Conservation (phyloP, 2,797 vertebrate species). For the Manis crassicaudata region DNA sequence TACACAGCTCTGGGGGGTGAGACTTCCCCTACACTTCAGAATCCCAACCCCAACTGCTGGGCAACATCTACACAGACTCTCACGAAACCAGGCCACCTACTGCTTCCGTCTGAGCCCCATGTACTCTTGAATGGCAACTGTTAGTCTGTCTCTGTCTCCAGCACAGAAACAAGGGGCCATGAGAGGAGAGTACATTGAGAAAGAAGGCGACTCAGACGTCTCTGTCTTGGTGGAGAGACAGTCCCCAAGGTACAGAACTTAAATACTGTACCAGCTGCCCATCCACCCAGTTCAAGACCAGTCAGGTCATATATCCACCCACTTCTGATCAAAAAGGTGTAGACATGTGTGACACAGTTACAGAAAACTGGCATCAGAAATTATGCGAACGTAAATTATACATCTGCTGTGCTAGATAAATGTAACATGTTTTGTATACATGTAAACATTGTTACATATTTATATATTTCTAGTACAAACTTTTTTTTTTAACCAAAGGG, state of each 20-base stretch:
- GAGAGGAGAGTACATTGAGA: not conserved
- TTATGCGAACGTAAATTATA: not conserved
- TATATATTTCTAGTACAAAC: not conserved
- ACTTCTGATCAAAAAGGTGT: not conserved
- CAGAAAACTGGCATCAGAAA: slow-evolving; percentile 4
- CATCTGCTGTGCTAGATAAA: not conserved
- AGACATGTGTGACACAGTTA: not conserved
- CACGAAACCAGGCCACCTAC: not conserved
- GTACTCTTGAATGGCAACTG: not conserved
- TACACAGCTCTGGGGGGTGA: not conserved
- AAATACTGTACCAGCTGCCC: not conserved
- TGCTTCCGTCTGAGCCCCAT: not conserved
- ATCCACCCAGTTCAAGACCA: not conserved
- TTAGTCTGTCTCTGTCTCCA: not conserved
- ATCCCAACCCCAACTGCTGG: not conserved
- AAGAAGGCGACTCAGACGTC: too few species aligned
- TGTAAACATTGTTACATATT: not conserved
- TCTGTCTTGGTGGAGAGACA: too few species aligned
- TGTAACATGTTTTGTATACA: not conserved
- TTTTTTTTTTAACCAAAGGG: not conserved
- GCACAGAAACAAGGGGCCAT: not conserved
- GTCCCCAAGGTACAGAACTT: not conserved
- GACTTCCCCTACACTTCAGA: not conserved
- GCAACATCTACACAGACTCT: not conserved
- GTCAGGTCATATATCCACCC: not conserved